Base-by-base conservation (phyloP, 2,113 vertebrate species). In the Myiagra hebetior region DNA sequence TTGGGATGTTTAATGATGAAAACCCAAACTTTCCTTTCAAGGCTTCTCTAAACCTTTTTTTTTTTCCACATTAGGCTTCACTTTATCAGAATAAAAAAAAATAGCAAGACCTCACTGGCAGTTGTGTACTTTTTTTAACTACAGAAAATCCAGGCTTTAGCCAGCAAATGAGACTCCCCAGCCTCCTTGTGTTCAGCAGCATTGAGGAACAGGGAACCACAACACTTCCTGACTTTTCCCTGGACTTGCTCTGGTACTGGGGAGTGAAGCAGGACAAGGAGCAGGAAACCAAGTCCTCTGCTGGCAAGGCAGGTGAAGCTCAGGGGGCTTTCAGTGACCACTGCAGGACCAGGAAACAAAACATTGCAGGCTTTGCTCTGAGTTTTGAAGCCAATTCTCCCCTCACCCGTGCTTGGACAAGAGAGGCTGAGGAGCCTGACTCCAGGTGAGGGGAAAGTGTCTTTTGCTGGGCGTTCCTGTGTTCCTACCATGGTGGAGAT, bases 41-140 rank as follows among this genome's bases (percentile, higher is more conserved):
- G 12, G 23, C 47, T 62, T 53, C 47, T 55, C 70, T 23, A 42
- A 83, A 55, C 3, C 8, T 1, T 2, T 6, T 22, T 50, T 50
- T 55, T 20, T 37, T 39, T 6, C 30, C n/a, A 15, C 44, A 12
- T 62, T 72, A n/a, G 22, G 4, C 19, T 78, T 37, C 11, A 12
- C 17, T 69, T 83, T 6, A 50, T 37, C 26, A 79, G 35, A 7
- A 57, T 26, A 33, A 44, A 23, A 9, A 47, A 68, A 20, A 9
- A 1, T 0, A 81, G 7, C 8, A 87, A 60, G 28, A 5, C 1
- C 15, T 13, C 28, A 11, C 2, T 41, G 37, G 49, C 24, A 42
- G 41, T 77, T 64, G 7, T 35, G 16, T 9, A 55, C 4, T 11
- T 33, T 86, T 50, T 26, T 14, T 37, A 37, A 5, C 13, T 56